Evolutionary conservation across 23 tunicate species (phyloP).

Genomic region (Clavelina lepadiformis): DNA sequence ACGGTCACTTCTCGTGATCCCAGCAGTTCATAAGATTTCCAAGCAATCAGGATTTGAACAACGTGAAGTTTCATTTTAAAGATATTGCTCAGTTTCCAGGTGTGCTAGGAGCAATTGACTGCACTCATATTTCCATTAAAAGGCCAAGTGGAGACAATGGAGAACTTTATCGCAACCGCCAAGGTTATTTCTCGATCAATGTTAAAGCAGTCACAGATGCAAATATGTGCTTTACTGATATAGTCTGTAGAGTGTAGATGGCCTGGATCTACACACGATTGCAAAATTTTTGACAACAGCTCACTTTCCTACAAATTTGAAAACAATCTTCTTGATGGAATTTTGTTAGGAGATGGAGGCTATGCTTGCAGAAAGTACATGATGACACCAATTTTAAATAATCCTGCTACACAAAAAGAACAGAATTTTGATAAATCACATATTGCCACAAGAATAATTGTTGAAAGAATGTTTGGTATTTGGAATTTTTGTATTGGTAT

Average conservation of each 20-base stretch:
- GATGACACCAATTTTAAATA: constrained; percentile 42
- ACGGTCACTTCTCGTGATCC: too few relatives aligned
- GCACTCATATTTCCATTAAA: constrained; percentile 27
- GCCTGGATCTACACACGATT: constrained; percentile 53
- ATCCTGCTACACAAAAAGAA: constrained; percentile 18
- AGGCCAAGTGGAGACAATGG: constrained; percentile 24
- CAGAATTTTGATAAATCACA: constrained; percentile 26
- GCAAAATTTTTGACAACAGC: constrained; percentile 38
- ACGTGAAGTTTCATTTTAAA: constrained; percentile 3
- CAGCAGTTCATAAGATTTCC: too few relatives aligned
- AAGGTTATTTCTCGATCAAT: constrained; percentile 44
- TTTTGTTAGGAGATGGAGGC: constrained; percentile 49
- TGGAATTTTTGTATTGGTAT: constrained; percentile 35
- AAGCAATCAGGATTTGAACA: too few relatives aligned
- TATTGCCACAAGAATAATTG: constrained; percentile 25
- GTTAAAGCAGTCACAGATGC: constrained; percentile 56
- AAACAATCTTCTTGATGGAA: constrained; percentile 2
- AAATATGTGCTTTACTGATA: constrained; percentile 19
- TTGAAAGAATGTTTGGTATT: constrained; percentile 31
- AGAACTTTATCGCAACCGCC: constrained; percentile 12
- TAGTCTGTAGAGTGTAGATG: constrained; percentile 50
- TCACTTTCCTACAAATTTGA: constrained; percentile 29
- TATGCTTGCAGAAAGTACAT: constrained; percentile 36
- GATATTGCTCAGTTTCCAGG: not conserved
- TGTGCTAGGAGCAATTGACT: constrained; percentile 20